Percentiles rank a stretch among this genome's conserved stretches.
Evolutionary conservation across 2,113 vertebrate species (phyloP).

Genomic region (Ivindomyrus marchei): DNA sequence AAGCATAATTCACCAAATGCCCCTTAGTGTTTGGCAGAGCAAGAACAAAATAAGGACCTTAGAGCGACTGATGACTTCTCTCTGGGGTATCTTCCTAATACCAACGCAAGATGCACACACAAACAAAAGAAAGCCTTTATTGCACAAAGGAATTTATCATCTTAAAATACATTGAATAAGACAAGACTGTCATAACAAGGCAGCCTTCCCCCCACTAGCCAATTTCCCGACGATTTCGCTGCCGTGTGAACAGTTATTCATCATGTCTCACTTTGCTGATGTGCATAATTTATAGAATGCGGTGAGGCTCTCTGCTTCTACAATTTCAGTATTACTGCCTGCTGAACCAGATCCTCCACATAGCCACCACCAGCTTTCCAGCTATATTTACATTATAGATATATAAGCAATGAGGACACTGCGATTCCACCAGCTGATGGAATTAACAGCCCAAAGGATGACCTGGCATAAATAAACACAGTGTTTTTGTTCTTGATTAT

Average conservation of each 20-base stretch:
- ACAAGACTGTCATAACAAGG: slow-evolving; percentile 4
- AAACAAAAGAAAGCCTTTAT: background rate
- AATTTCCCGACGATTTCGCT: background rate
- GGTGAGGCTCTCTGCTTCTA: background rate
- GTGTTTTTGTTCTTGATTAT: background rate
- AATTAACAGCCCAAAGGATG: background rate
- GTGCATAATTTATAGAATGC: slow-evolving; percentile 7
- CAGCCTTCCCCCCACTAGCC: background rate
- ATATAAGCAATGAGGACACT: background rate
- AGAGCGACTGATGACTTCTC: background rate
- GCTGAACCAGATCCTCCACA: background rate
- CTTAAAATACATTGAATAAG: background rate
- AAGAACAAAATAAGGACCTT: background rate
- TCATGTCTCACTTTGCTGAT: slow-evolving; percentile 1
- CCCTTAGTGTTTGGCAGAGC: background rate
- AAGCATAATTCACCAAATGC: background rate
- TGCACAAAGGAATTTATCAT: slow-evolving; percentile 1
- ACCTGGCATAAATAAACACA: background rate
- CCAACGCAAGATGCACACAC: background rate
- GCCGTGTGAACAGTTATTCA: background rate
- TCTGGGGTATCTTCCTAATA: background rate
- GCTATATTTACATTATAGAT: background rate
- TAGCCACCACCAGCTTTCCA: background rate
- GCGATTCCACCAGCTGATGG: background rate
- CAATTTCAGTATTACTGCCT: slow-evolving; percentile 11